Base-by-base conservation (phyloP, 1,140 invertebrate species). In the Branchinecta lynchi region DNA sequence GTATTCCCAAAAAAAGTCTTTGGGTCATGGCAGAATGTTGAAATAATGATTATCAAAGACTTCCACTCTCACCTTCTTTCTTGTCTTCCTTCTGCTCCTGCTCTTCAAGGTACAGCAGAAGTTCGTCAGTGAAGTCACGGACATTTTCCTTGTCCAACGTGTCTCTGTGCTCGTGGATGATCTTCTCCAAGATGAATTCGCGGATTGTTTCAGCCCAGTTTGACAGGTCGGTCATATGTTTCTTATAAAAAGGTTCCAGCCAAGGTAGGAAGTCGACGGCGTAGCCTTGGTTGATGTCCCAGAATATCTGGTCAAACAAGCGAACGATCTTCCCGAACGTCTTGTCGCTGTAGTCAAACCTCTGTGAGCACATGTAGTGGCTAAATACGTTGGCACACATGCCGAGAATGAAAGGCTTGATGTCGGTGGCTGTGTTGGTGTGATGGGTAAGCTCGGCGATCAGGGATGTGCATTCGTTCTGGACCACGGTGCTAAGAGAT, bases 221-320 rank as follows among this genome's bases (percentile, higher is more conserved):
- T 0, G 82, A 80, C 65, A 92, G 80, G 72, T 85, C 86, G 0
- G 82, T 79, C 79, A 89, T 84, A 74, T 90, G 87, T 0, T 80
- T 78, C 9, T 79, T 79, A 75, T 89, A 89, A 60, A 90, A 82
- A 0, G 88, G 88, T 69, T 85, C 80, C 1, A 93, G 74, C 82
- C 87, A 89, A 0, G 92, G 91, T n/a, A 95, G 77, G 76, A 94
- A 92, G 75, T 95, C 92, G 0, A 90, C 84, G 0, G 88, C 85
- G 75, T 90, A 92, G 0, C 90, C 90, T 76, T 90, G 87, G 76
- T 93, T 93, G 66, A 94, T 77, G 45, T 93, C 90, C 82, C 86
- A 90, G 79, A 95, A 95, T 5, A 95, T 88, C 68, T 86, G 83
- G 74, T 93, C 90, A 74, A 92, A 94, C 72, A 85, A 85, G 21